Conservation (phyloP, 2,113 vertebrate genomes). For the Nesoenas mayeri region DNA sequence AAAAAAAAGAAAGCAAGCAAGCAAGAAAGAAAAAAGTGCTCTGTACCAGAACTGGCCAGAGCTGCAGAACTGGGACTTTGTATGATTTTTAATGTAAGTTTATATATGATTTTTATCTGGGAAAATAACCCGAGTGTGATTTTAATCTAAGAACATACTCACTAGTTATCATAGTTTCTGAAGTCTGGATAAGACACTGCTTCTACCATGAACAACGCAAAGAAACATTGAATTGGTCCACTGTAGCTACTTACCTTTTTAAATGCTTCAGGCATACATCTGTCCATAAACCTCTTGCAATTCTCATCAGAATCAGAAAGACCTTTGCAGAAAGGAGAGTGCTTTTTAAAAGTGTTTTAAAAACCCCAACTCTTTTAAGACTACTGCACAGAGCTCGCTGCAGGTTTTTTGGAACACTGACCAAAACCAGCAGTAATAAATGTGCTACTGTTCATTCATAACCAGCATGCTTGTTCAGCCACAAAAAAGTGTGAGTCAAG, state of each 20-base stretch:
- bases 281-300: conserved; percentile 95
- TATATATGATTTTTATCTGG: background rate
- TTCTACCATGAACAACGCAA: background rate
- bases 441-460: background rate
- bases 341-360: background rate
- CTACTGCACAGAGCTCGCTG: background rate
- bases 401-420: background rate
- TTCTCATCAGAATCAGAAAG: conserved; percentile 97
- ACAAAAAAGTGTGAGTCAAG: background rate
- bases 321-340: conserved; percentile 76
- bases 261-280: conserved; percentile 99
- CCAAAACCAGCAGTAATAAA: background rate
- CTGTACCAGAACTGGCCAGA: background rate
- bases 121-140: background rate
- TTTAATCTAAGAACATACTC: background rate
- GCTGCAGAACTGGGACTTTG: background rate
- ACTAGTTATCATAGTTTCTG: background rate
- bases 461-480: background rate
- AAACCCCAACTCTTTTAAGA: background rate
- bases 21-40: no score
- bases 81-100: background rate
- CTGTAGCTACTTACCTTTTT: conserved; percentile 86
- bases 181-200: background rate
- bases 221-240: background rate
- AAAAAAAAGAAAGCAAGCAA: no score